These are phyloP conservation scores for Ophion slaviceki DNA, from an alignment of 2,888 invertebrate species.

Conservation along the genomic window DNA sequence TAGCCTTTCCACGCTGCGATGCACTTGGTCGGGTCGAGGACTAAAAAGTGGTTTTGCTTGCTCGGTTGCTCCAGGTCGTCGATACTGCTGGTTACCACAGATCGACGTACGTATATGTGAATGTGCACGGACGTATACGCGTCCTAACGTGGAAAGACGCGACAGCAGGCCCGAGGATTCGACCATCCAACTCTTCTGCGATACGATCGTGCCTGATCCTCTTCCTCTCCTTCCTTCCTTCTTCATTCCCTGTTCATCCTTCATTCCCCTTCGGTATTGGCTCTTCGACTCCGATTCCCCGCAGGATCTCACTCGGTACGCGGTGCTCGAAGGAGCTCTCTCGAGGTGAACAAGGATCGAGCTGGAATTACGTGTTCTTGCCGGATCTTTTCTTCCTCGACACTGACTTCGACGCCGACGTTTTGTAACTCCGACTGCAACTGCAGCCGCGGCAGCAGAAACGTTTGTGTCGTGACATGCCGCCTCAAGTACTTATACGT, in stretches of 20 bases:
- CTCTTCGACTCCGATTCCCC: conserved; percentile 46
- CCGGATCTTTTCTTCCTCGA: conserved; percentile 38
- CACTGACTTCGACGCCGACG: conserved; percentile 49
- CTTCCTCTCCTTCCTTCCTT: conserved; percentile 31
- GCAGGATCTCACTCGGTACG: conserved; percentile 50
- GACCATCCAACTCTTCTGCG: conserved; percentile 53
- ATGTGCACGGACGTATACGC: conserved; percentile 7
- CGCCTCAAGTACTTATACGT: conserved; percentile 48
- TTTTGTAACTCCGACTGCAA: conserved; percentile 45
- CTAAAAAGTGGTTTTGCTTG: conserved; percentile 58
- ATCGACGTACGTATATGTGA: conserved; percentile 26
- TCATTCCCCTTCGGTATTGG: conserved; percentile 44
- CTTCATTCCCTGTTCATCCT: conserved; percentile 44
- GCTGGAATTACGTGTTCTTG: conserved; percentile 48
- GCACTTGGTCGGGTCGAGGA: conserved; percentile 36
- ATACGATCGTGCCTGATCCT: conserved; percentile 57
- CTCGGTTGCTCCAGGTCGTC: conserved; percentile 39
- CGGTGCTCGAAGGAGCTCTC: conserved; percentile 23
- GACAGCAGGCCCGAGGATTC: conserved; percentile 58
- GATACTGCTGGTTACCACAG: conserved; percentile 52
- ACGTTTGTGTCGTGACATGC: conserved; percentile 51
- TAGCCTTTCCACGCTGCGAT: conserved; percentile 19
- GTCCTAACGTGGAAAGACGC: conserved; percentile 50
- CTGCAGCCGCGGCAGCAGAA: conserved; percentile 37
- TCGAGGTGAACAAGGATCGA: conserved; percentile 52